phyloP scores from a whole-genome alignment of 2,888 invertebrate species.

The Spodoptera exigua region DNA sequence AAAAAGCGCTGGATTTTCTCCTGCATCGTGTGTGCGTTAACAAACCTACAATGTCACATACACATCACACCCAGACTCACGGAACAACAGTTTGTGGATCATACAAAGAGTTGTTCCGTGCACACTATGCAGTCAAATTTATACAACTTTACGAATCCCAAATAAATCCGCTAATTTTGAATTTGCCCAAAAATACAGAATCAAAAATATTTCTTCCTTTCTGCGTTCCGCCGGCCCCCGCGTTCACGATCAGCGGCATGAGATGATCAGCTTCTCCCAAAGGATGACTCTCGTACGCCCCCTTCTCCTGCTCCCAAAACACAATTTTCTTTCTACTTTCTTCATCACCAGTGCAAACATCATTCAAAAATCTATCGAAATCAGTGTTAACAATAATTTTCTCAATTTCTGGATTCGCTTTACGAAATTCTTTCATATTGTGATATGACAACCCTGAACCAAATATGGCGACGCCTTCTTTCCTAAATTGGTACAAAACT shows the following conservation, averaged over 20 bases:
- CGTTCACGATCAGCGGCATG: constrained; percentile 70
- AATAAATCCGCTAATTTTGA: constrained; percentile 66
- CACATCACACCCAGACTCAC: no score
- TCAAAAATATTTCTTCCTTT: constrained; percentile 64
- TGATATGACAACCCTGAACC: constrained; percentile 71
- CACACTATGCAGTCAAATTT: no score
- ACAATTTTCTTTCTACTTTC: constrained; percentile 57
- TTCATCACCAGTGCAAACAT: constrained; percentile 59
- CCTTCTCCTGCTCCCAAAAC: constrained; percentile 59
- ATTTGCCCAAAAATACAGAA: constrained; percentile 59
- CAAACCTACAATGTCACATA: no score
- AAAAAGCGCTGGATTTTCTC: no score
- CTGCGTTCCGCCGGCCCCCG: constrained; percentile 64
- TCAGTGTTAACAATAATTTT: constrained; percentile 31
- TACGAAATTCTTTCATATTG: constrained; percentile 43
- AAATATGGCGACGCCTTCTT: constrained; percentile 67
- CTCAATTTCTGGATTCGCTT: background rate
- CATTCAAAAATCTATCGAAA: constrained; percentile 47
- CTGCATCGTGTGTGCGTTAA: no score
- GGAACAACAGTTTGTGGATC: no score
- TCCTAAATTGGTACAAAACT: constrained; percentile 64
- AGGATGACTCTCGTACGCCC: constrained; percentile 63
- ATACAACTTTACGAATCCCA: constrained; percentile 60
- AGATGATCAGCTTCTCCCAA: constrained; percentile 67
- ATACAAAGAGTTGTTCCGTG: no score